These are phyloP conservation scores for Lates japonicus DNA, from an alignment of 2,797 vertebrate genomes.

Conservation along the genomic window DNA sequence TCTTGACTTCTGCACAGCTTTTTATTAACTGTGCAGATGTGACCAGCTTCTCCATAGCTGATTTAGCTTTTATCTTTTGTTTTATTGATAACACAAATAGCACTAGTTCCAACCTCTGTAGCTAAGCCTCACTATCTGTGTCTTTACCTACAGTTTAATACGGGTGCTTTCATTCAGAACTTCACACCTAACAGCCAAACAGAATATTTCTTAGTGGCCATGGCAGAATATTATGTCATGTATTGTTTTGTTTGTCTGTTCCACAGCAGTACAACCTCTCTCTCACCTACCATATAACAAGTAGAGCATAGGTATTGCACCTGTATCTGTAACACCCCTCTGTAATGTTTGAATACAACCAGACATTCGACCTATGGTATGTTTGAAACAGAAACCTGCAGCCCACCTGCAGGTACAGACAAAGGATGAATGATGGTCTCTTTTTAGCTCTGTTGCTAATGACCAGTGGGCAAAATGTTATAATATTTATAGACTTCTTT, in stretches of 20 bases:
- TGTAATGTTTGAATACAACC: neutral
- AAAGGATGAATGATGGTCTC: neutral
- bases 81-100: neutral
- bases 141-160: neutral
- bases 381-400: neutral
- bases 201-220: neutral
- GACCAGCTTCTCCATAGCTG: neutral
- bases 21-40: neutral
- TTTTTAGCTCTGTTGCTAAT: constrained; percentile 3
- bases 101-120: neutral
- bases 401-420: neutral
- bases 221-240: neutral
- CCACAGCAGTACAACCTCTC: neutral
- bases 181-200: neutral
- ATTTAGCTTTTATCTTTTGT: neutral
- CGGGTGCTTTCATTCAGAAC: neutral
- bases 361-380: too few species aligned
- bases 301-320: neutral
- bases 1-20: too few species aligned
- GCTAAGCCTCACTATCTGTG: neutral
- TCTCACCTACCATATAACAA: neutral
- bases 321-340: neutral
- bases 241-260: neutral
- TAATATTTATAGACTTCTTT: neutral
- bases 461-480: neutral